Evolutionary conservation across 2,113 vertebrate genomes (phyloP).

Genomic region (Suricata suricatta): DNA sequence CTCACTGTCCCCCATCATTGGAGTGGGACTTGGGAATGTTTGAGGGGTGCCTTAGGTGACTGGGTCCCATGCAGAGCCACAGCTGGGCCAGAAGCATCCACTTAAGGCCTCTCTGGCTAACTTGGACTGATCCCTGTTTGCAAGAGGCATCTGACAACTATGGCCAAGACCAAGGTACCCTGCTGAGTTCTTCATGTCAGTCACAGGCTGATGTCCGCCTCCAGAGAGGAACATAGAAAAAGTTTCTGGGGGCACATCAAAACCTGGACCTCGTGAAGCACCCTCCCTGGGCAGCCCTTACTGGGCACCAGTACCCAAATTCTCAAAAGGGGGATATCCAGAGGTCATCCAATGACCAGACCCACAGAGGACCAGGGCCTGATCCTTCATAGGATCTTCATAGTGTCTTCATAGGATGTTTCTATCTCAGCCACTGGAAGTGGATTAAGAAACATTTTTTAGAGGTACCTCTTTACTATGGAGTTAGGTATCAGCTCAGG

Average conservation of each 20-base stretch:
- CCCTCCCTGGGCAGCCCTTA: neutral
- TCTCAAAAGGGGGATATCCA: neutral
- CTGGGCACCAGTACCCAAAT: neutral
- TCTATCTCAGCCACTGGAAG: neutral
- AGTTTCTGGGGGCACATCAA: neutral
- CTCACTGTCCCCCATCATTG: neutral
- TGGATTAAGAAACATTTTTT: neutral
- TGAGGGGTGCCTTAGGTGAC: neutral
- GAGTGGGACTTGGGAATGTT: neutral
- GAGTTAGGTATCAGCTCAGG: neutral
- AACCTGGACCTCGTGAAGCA: neutral
- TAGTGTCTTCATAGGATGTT: neutral
- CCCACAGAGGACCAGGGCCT: neutral
- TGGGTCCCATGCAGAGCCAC: neutral
- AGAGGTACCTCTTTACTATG: neutral
- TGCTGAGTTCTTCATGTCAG: neutral
- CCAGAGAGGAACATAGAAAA: neutral
- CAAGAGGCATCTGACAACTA: neutral
- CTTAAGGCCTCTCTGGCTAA: neutral
- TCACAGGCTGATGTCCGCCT: neutral
- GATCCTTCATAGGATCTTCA: neutral
- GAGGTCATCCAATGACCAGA: neutral
- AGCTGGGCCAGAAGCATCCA: neutral
- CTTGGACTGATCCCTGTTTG: neutral
- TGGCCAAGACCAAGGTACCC: neutral